Percentiles rank a stretch among this genome's conserved stretches.
Conservation (phyloP, 64 coral and sea anemone species). For the Anthopleura sola region DNA sequence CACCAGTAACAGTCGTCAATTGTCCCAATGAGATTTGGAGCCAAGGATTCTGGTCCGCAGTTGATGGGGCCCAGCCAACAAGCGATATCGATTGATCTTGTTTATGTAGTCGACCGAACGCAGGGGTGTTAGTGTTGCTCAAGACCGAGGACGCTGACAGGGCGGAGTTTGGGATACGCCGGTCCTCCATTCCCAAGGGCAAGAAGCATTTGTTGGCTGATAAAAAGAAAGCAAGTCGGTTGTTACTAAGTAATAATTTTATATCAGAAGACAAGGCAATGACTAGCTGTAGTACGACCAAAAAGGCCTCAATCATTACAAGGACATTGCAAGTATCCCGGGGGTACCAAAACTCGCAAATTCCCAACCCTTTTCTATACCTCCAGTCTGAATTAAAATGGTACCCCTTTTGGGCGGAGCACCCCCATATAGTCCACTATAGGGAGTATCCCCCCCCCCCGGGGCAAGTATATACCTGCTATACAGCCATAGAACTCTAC, state of each 20-base stretch:
- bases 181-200: slow-evolving; percentile 25
- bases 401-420: no score
- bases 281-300: no score
- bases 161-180: neutral
- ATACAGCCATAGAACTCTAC: slow-evolving; percentile 11
- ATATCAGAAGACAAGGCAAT: no score
- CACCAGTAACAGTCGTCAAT: neutral
- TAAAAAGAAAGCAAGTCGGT: neutral
- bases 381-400: no score
- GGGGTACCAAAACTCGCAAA: neutral
- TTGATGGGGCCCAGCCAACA: slow-evolving; percentile 25
- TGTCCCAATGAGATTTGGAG: slow-evolving; percentile 15
- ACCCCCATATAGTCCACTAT: no score
- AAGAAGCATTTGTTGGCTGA: slow-evolving; percentile 22
- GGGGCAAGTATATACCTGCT: neutral
- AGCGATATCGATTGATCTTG: neutral
- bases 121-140: neutral
- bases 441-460: no score
- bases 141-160: slow-evolving; percentile 1
- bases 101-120: slow-evolving; percentile 5
- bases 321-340: no score
- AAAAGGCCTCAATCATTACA: no score
- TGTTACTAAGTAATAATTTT: neutral
- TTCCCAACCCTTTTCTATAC: no score
- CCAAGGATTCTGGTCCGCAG: slow-evolving; percentile 6